Conservation (phyloP, 2,888 invertebrate genomes). For the Temnothorax rugatulus region DNA sequence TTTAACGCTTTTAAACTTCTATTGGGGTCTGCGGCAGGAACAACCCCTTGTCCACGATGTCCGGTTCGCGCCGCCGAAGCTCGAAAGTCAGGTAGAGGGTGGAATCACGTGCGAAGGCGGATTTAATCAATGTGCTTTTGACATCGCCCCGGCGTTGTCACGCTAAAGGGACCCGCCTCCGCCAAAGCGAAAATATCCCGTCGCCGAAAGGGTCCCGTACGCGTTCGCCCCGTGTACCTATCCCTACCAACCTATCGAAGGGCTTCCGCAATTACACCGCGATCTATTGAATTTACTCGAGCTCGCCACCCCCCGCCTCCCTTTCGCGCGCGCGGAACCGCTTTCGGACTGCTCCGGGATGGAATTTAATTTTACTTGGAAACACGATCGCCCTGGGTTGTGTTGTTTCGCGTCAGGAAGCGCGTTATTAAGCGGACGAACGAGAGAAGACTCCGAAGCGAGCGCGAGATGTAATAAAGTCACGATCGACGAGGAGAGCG, state of each 20-base stretch:
- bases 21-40: background rate
- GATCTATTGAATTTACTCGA: constrained; percentile 38
- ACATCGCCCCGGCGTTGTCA: constrained; percentile 56
- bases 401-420: constrained; percentile 28
- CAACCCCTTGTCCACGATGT: constrained; percentile 51
- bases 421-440: constrained; percentile 43
- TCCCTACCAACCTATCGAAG: background rate
- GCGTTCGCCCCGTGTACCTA: constrained; percentile 6
- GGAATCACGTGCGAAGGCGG: constrained; percentile 69
- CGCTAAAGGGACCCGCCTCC: constrained; percentile 59
- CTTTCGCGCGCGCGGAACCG: background rate
- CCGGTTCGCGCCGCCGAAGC: constrained; percentile 53
- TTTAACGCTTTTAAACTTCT: constrained; percentile 23
- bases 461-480: constrained; percentile 36
- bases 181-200: constrained; percentile 59
- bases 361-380: constrained; percentile 50
- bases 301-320: background rate
- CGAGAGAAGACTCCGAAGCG: constrained; percentile 10
- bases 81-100: constrained; percentile 46
- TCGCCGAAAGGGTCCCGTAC: background rate
- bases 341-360: constrained; percentile 6
- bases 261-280: constrained; percentile 31
- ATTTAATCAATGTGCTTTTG: constrained; percentile 77
- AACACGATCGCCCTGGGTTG: constrained; percentile 13
- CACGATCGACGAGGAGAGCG: background rate